A percentile compares a stretch with the other conserved stretches of the same genome.
Conservation (phyloP, 1,140 invertebrate species). For the Scylla paramamosain region DNA sequence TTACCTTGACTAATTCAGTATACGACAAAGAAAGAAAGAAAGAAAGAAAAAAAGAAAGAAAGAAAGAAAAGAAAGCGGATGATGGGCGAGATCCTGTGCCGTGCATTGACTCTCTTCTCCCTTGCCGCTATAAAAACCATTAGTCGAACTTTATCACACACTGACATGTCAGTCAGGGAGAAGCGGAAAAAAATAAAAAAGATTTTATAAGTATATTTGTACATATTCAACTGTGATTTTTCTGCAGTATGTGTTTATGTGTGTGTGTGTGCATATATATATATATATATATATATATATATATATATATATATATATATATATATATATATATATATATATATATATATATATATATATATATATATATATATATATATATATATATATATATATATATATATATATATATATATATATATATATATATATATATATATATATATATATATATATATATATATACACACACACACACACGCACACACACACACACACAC, state of each 20-base stretch:
- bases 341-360: slow-evolving; percentile 19
- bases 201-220: no score
- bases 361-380: slow-evolving; percentile 19
- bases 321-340: slow-evolving; percentile 19
- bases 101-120: no score
- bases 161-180: no score
- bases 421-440: slow-evolving; percentile 32
- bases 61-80: no score
- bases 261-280: not conserved
- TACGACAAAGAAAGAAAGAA: no score
- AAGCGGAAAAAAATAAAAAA: no score
- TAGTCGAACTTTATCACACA: no score
- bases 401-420: slow-evolving; percentile 31
- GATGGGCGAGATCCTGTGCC: no score
- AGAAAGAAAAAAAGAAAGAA: no score
- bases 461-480: not conserved
- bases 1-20: no score
- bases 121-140: no score
- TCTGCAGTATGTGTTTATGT: not conserved
- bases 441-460: slow-evolving; percentile 32
- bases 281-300: slow-evolving; percentile 19
- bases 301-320: slow-evolving; percentile 19
- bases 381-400: slow-evolving; percentile 26
- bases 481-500: not conserved
- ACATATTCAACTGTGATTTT: no score